Base-by-base conservation (phyloP, 1,140 invertebrate species). In the Panagrolaimus sp. region DNA sequence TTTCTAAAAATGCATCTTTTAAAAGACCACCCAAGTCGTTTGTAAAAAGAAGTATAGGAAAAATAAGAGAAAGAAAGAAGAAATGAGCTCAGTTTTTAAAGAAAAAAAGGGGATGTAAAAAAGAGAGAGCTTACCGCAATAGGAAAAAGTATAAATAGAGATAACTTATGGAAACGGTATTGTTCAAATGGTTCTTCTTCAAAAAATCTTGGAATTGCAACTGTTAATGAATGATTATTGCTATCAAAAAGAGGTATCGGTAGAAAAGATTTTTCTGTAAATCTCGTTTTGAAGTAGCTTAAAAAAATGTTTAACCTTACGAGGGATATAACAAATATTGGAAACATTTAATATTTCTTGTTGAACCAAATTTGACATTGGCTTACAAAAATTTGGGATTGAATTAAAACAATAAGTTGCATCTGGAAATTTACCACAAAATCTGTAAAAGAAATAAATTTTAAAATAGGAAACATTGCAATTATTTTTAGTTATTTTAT, bases 151-250 rank as follows among this genome's bases (percentile, higher is more conserved):
- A 57, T 20, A 4, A 25, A 27, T 20, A 57, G 11, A 16, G 20
- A 20, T 1, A 57, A 16, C 5, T 27, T 57, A 27, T 57, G 51
- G 16, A 57, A 57, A 16, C 51, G 51, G 9, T 25, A 20, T 25
- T 57, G 51, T 27, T 57, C 51, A 16, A 25, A 57, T 16, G 20
- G 11, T 20, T 57, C 51, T 11, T 20, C 20, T 57, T 57, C 51
- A 57, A 57, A 57, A 57, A 57, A 57, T 20, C 51, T 20, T 9
- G 51, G 51, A 57, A 57, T 27, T 25, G 51, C 20, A 57, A 57
- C 20, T 11, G 20, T 27, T 8, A 57, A 25, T 23, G 51, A 25
- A 25, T 57, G 20, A 27, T 57, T 57, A 25, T 57, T 20, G n/a
- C 4, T 57, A 27, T 25, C 20, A 57, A 27, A 9, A 5, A 4